A percentile compares a stretch with the other conserved stretches of the same genome.
Conservation (phyloP, 1,140 invertebrate species). For the Pseudomyrmex gracilis region DNA sequence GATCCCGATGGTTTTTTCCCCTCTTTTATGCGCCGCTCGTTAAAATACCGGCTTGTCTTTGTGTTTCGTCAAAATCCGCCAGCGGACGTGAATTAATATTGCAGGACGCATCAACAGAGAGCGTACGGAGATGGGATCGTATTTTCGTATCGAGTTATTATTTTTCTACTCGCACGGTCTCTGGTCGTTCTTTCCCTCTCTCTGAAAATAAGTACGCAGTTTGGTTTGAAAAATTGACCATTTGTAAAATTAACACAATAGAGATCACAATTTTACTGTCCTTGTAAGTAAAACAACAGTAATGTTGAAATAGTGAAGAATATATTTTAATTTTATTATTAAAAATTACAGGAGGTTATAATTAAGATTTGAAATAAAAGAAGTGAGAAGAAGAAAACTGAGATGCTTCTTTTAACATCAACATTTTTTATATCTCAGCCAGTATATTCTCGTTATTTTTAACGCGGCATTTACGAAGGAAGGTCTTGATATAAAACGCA, state of each 20-base stretch:
- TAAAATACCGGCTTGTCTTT: slow-evolving; percentile 23
- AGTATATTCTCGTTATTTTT: too few relatives aligned
- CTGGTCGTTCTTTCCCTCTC: background rate
- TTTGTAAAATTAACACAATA: background rate
- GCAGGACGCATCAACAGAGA: background rate
- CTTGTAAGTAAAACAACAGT: background rate
- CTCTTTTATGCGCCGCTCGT: slow-evolving; percentile 19
- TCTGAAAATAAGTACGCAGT: background rate
- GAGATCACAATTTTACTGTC: background rate
- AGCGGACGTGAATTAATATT: background rate
- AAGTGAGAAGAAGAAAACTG: background rate
- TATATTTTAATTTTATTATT: background rate
- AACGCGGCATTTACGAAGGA: too few relatives aligned
- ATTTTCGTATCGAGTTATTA: background rate
- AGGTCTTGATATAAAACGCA: too few relatives aligned
- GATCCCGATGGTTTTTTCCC: background rate
- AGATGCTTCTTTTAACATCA: background rate
- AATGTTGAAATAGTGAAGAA: background rate
- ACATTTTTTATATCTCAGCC: too few relatives aligned
- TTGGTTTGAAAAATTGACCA: background rate
- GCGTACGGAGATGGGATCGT: background rate
- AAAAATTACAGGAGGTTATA: background rate
- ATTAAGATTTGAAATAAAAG: background rate
- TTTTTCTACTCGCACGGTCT: background rate
- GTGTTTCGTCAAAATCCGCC: slow-evolving; percentile 4